Evolutionary conservation across 2,797 vertebrate species (phyloP).

Genomic region (Taenioides sp.): DNA sequence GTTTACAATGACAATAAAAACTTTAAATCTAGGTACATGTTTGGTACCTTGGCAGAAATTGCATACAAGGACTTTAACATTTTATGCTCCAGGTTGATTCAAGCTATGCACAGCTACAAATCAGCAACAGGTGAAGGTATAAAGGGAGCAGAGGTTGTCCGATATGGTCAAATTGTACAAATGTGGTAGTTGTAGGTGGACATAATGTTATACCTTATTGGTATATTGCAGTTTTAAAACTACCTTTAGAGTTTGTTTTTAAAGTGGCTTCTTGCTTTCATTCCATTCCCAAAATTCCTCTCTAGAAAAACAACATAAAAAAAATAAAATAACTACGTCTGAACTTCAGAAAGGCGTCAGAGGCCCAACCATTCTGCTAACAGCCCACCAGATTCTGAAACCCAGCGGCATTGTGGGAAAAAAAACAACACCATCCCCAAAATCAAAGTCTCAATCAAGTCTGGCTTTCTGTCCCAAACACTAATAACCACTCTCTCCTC

Average conservation of each 20-base stretch:
- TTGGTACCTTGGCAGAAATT: no score
- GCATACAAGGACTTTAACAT: no score
- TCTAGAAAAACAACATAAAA: slow-evolving; percentile 46
- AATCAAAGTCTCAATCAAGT: slow-evolving; percentile 82
- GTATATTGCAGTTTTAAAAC: slow-evolving; percentile 62
- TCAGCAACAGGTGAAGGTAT: no score
- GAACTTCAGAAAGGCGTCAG: slow-evolving; percentile 23
- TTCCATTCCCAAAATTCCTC: slow-evolving; percentile 43
- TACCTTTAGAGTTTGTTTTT: slow-evolving; percentile 49
- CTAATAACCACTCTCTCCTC: slow-evolving; percentile 80
- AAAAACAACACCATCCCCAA: slow-evolving; percentile 65
- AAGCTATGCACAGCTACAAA: no score
- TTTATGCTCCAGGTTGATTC: no score
- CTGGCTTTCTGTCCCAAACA: slow-evolving; percentile 78
- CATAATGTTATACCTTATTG: background rate
- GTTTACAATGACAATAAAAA: no score
- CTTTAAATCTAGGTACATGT: no score
- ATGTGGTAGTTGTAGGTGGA: background rate
- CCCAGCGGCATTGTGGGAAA: slow-evolving; percentile 64
- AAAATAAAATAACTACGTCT: slow-evolving; percentile 26
- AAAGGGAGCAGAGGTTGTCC: no score
- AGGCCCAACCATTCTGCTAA: slow-evolving; percentile 49
- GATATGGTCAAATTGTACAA: background rate
- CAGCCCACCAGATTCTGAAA: slow-evolving; percentile 73
- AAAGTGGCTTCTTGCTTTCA: slow-evolving; percentile 49